These are phyloP conservation scores for Brotula barbata DNA, from an alignment of 2,797 vertebrate species.

Conservation along the genomic window DNA sequence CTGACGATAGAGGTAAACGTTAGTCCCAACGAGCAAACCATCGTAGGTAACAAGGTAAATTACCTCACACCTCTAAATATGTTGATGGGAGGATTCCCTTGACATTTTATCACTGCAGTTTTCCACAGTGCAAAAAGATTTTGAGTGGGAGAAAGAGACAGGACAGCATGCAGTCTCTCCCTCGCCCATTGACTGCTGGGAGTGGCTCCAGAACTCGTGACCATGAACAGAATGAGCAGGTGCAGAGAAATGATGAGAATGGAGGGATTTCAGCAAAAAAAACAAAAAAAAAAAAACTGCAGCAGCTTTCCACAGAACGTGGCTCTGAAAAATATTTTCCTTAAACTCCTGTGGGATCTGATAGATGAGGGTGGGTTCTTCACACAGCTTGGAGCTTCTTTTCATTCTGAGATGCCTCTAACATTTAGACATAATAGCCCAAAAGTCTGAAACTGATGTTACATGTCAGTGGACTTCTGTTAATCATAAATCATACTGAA, in stretches of 20 bases:
- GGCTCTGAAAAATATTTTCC: background rate
- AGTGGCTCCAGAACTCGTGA: slow-evolving; percentile 6
- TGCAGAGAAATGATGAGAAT: slow-evolving; percentile 1
- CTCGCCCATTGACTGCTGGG: too few relatives aligned
- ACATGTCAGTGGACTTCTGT: too few relatives aligned
- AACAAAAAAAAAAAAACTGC: background rate
- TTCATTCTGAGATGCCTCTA: too few relatives aligned
- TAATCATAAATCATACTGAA: too few relatives aligned
- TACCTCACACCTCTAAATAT: slow-evolving; percentile 1
- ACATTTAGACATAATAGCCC: too few relatives aligned
- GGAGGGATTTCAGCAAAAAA: background rate
- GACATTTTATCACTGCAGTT: slow-evolving; percentile 12
- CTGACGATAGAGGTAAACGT: background rate
- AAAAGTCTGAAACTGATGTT: too few relatives aligned
- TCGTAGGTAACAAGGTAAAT: slow-evolving; percentile 25
- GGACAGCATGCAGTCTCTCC: too few relatives aligned
- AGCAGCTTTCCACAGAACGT: slow-evolving; percentile 4
- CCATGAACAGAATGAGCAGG: background rate
- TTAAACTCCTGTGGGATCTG: too few relatives aligned
- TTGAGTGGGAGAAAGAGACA: background rate
- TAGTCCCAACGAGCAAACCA: background rate
- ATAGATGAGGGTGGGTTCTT: too few relatives aligned
- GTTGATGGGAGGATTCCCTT: slow-evolving; percentile 9
- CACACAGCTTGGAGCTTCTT: too few relatives aligned
- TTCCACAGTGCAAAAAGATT: slow-evolving; percentile 19